Base-by-base conservation (phyloP, 2,888 invertebrate genomes). In the Leptogaster cylindrica region DNA sequence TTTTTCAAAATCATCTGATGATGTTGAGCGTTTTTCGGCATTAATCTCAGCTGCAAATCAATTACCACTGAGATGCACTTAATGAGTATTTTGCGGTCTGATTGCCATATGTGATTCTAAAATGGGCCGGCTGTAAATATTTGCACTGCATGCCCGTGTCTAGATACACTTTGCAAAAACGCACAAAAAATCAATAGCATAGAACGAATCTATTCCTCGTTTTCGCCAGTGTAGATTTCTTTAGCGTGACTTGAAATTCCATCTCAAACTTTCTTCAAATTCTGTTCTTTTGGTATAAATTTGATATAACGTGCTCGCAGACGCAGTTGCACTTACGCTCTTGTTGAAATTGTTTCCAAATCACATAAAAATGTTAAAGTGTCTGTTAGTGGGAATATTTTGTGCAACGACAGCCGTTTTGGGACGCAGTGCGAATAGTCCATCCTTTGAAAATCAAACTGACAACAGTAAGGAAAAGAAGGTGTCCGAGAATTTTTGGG, bases 281-380 rank as follows among this genome's bases (percentile, higher is more conserved):
- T 27, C 14, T 14, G 10, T 50, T 65, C 50, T 50, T 48, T 36
- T 14, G 16, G 14, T 65, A 65, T 65, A 65, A 65, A 65, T 65
- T 65, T 39, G 25, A 50, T 65, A 50, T 27, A 65, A 36, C 51
- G 31, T 36, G 36, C 33, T 12, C 7, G 31, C 23, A 23, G 50
- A 27, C 36, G 33, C 65, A 65, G 65, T 65, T 65, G 51, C 51
- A 51, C 41, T 44, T 16, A 44, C 61, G 41, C 61, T 41, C 28
- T 27, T 44, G 44, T 25, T 3, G 27, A 28, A 61, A 16, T 16
- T 31, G 52, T 20, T 8, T 36, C 8, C n/a, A 23, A 20, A n/a
- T 25, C 46, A n/a, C n/a, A n/a, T n/a, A 10, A 70, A 67, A 44
- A 67, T 70, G 65, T 55, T 70, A 27, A 61, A 44, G 61, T 41